Evolutionary conservation across 2,797 vertebrate genomes (phyloP).

Genomic region (Tauraco hartlaubi): DNA sequence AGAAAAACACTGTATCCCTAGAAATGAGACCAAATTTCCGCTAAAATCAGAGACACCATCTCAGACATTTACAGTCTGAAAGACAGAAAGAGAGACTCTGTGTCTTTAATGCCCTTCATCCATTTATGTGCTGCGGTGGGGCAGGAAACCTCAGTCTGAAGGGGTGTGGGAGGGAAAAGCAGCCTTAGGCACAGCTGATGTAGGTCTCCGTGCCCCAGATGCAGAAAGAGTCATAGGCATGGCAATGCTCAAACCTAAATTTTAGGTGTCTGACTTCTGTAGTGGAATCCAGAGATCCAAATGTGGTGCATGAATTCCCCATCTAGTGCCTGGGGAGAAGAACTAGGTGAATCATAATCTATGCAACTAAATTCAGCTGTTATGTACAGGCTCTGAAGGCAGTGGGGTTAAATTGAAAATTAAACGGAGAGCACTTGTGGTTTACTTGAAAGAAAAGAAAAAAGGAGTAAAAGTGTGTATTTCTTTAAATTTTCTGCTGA

Average conservation of each 20-base stretch:
- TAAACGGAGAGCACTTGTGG: neutral
- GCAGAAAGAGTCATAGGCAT: neutral
- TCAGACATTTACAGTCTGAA: neutral
- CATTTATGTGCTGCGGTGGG: neutral
- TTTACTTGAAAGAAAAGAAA: constrained; percentile 12
- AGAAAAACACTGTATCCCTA: neutral
- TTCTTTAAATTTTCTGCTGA: constrained; percentile 65
- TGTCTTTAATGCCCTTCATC: neutral
- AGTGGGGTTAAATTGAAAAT: constrained; percentile 1
- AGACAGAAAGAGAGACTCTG: neutral
- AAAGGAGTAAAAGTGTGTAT: neutral
- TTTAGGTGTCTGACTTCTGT: neutral
- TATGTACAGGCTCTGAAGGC: constrained; percentile 16
- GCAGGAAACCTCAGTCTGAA: neutral
- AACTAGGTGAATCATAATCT: constrained; percentile 9
- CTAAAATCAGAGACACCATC: neutral
- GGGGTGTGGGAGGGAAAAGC: neutral
- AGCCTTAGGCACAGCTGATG: neutral
- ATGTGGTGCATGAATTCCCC: neutral
- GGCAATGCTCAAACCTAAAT: neutral
- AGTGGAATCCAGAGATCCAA: neutral
- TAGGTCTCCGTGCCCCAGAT: neutral
- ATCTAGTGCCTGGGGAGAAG: neutral
- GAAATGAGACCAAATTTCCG: neutral
- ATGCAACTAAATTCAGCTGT: neutral